These are phyloP conservation scores for Rhaphigaster nebulosa DNA, from an alignment of 2,888 invertebrate species.

Conservation along the genomic window DNA sequence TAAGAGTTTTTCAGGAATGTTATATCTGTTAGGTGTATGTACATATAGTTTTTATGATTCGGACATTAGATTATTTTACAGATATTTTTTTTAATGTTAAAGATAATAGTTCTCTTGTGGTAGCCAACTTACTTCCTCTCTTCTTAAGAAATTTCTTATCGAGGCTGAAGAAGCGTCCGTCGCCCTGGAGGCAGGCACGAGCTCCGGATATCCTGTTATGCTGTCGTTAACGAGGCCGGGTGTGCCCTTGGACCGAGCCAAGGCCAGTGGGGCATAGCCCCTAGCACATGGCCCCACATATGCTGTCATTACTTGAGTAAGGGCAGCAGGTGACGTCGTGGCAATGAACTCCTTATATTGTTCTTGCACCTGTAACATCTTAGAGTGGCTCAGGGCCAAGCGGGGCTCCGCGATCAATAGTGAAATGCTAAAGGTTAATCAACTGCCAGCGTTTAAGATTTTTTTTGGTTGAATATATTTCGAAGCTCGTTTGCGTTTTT, in stretches of 20 bases:
- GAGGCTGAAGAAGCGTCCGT: neutral
- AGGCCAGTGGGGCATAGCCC: slow-evolving; percentile 40
- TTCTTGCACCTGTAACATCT: slow-evolving; percentile 31
- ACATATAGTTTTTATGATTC: too few species aligned
- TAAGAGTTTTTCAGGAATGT: too few species aligned
- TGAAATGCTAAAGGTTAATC: neutral
- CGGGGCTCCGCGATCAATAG: neutral
- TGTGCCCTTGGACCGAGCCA: neutral
- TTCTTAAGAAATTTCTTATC: neutral
- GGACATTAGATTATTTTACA: too few species aligned
- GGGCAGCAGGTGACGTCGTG: slow-evolving; percentile 4
- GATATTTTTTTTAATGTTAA: too few species aligned
- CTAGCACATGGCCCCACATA: slow-evolving; percentile 43
- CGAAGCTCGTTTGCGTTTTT: neutral
- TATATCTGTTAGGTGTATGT: too few species aligned
- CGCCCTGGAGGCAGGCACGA: neutral
- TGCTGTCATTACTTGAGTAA: slow-evolving; percentile 18
- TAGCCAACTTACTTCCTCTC: too few species aligned
- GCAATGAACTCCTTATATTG: slow-evolving; percentile 17
- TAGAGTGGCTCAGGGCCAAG: neutral
- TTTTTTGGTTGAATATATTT: neutral
- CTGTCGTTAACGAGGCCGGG: neutral
- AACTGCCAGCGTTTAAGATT: neutral
- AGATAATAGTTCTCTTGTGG: too few species aligned
- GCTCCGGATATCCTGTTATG: slow-evolving; percentile 29